Evolutionary conservation across 2,888 invertebrate genomes (phyloP).

Genomic region (Clepsis dumicolana): DNA sequence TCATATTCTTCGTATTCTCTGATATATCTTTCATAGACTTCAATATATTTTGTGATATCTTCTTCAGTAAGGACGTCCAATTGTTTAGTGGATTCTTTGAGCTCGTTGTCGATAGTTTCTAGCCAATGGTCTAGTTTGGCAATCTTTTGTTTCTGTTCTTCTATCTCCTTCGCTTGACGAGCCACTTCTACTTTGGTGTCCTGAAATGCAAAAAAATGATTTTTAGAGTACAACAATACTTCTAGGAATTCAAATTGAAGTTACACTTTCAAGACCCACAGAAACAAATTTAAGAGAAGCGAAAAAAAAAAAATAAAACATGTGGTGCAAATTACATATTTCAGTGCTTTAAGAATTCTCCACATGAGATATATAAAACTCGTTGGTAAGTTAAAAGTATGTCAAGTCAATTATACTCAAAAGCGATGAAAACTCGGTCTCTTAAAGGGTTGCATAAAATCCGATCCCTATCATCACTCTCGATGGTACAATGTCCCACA

Average conservation of each 20-base stretch:
- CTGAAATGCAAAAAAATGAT: conserved; percentile 58
- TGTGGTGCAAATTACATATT: no score
- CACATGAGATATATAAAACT: no score
- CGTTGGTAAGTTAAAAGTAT: no score
- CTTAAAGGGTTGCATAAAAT: no score
- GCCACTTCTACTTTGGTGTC: conserved; percentile 77
- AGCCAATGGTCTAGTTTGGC: conserved; percentile 82
- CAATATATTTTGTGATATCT: conserved; percentile 77
- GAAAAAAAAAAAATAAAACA: neutral
- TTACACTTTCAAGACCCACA: no score
- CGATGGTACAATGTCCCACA: no score
- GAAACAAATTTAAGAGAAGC: no score
- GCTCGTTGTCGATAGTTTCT: conserved; percentile 78
- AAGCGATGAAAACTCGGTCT: neutral
- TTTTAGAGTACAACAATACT: neutral
- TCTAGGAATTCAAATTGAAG: no score
- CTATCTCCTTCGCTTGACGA: conserved; percentile 70
- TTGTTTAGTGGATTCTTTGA: conserved; percentile 77
- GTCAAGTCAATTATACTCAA: neutral
- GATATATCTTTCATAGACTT: conserved; percentile 79
- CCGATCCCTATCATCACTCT: no score
- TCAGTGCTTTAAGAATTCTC: no score
- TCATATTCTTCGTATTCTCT: conserved; percentile 80
- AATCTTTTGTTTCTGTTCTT: conserved; percentile 74
- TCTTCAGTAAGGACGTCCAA: conserved; percentile 71